Base-by-base conservation (phyloP, 2,113 vertebrate genomes). In the Leuciscus idus region DNA sequence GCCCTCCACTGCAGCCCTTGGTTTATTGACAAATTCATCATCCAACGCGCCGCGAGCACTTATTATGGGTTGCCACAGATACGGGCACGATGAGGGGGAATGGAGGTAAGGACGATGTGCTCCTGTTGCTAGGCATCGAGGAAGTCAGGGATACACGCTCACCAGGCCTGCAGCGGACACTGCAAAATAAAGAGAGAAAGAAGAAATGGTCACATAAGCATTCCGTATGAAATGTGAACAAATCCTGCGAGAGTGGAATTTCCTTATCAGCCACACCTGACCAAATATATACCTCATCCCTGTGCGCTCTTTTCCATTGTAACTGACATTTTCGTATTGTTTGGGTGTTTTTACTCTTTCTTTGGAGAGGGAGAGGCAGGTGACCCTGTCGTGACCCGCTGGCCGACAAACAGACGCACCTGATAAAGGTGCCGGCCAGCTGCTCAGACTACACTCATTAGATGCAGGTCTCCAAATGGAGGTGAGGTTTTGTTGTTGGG, bases 91-190 rank as follows among this genome's bases (percentile, higher is more conserved):
- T 85, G 94, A 87, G 78, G 91, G 93, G 93, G 94, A 70, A 50
- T 95, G 95, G 95, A 93, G 96, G 28, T 17, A 2, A 28, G 26
- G 43, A 82, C 17, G 43, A 95, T 90, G 92, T 92, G 90, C 95
- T 95, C 92, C 87, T 87, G 95, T 96, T 95, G 95, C 95, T 89
- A 91, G 84, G 95, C 93, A 95, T 93, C 87, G 88, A 93, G 84
- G 93, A 93, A 95, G 94, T 93, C 95, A 92, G 92, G 90, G 93
- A 94, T 93, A 93, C 87, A 90, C 89, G 91, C 95, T 99, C 97
- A 99, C 98, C 98, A 99, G 89, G 98, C 98, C 95, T 98, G 98
- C 89, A 99, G 95, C 90, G 98, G 98, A 95, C 98, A 99, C 98
- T 99, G 95, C 13, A 87, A 89, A 78, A 92, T 86, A 85, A 88